Conservation (phyloP, 2,888 invertebrate genomes). For the Lasiommata megera region DNA sequence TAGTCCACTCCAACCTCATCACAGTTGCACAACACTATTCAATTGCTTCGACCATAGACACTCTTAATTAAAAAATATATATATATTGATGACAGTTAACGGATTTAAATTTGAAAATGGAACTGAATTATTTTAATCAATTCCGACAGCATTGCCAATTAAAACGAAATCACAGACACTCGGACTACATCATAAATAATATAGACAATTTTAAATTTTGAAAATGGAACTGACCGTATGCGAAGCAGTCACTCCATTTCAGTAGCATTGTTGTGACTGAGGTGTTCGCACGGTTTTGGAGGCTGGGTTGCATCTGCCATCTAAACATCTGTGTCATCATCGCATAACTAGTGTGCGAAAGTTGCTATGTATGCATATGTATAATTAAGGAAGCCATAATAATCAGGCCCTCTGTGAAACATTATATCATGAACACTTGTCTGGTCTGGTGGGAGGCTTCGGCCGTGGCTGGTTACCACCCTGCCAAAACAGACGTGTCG, state of each 20-base stretch:
- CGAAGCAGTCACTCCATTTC: conserved; percentile 73
- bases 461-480: too few relatives aligned
- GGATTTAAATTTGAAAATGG: conserved; percentile 24
- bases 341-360: conserved; percentile 43
- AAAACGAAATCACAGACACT: neutral
- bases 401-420: too few relatives aligned
- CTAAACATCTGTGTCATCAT: conserved; percentile 50
- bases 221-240: conserved; percentile 67
- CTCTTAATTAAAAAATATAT: conserved; percentile 12
- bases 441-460: too few relatives aligned
- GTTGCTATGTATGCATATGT: conserved; percentile 27
- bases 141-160: neutral
- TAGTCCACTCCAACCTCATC: conserved; percentile 1
- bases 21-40: conserved; percentile 22
- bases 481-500: too few relatives aligned
- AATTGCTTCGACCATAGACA: neutral
- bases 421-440: too few relatives aligned
- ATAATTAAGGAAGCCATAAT: neutral
- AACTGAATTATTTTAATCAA: neutral
- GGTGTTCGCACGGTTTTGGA: conserved; percentile 55
- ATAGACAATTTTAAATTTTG: conserved; percentile 26
- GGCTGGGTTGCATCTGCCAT: conserved; percentile 39
- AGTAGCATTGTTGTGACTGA: conserved; percentile 75
- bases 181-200: neutral
- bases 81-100: neutral